A percentile compares a stretch with the other conserved stretches of the same genome.
These are phyloP conservation scores for Tipula helvola DNA, from an alignment of 2,888 invertebrate species.

Conservation along the genomic window DNA sequence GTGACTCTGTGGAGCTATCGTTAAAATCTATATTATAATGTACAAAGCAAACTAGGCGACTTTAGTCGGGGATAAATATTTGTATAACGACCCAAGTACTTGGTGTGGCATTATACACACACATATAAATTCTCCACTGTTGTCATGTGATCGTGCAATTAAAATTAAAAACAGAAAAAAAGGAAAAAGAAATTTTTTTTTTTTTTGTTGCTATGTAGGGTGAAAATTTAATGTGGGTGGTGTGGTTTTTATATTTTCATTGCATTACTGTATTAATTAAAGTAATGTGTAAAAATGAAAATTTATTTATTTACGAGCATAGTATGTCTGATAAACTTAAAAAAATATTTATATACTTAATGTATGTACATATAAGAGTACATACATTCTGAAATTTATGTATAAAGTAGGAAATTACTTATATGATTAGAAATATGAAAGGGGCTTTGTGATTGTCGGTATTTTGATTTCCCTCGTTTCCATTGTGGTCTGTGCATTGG, in stretches of 20 bases:
- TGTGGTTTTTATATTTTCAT: neutral
- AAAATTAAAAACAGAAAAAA: neutral
- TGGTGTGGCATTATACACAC: neutral
- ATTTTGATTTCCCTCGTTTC: neutral
- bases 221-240: neutral
- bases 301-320: neutral
- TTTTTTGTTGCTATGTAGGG: neutral
- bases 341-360: neutral
- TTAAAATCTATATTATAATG: neutral
- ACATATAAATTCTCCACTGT: neutral
- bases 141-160: neutral
- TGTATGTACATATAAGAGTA: neutral
- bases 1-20: neutral
- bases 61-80: neutral
- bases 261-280: neutral
- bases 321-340: neutral
- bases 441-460: neutral
- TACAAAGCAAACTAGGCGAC: neutral
- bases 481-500: neutral
- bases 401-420: neutral
- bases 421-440: neutral
- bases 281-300: neutral
- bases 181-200: neutral
- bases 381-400: neutral
- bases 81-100: neutral